Percentiles rank a stretch among this genome's conserved stretches.
Conservation (phyloP, 2,797 vertebrate genomes). For the Diplodus puntazzo region DNA sequence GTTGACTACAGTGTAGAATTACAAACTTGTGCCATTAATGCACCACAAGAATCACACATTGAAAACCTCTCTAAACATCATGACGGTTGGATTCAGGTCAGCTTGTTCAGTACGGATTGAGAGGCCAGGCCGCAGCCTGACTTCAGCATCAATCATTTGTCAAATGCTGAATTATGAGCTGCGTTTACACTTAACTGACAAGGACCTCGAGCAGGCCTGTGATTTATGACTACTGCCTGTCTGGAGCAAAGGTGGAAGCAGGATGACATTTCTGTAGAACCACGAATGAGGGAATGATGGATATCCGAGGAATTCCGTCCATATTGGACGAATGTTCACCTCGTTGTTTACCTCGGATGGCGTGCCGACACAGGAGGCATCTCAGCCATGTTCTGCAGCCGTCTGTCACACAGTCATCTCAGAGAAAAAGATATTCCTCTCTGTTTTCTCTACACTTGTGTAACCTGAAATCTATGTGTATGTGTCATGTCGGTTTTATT, state of each 20-base stretch:
- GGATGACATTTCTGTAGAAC: neutral
- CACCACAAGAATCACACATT: conserved; percentile 8
- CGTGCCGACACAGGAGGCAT: neutral
- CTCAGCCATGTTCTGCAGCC: neutral
- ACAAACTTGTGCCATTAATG: neutral
- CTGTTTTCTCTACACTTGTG: neutral
- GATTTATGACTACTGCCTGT: neutral
- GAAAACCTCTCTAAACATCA: conserved; percentile 2
- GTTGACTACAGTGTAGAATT: conserved; percentile 21
- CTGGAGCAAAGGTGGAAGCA: conserved; percentile 8
- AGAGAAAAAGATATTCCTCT: neutral
- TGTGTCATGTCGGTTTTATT: neutral
- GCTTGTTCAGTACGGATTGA: neutral
- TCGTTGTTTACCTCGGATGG: neutral
- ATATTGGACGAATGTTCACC: neutral
- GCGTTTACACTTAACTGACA: neutral
- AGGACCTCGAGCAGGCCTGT: neutral
- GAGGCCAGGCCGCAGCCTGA: neutral
- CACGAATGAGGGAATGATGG: neutral
- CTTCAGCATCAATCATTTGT: conserved; percentile 3
- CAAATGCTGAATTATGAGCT: neutral
- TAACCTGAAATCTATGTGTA: neutral
- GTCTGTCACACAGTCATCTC: neutral
- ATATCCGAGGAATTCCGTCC: neutral
- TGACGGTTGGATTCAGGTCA: conserved; percentile 2